Evolutionary conservation across 2,113 vertebrate species (phyloP).

Genomic region (Donacobius atricapilla): DNA sequence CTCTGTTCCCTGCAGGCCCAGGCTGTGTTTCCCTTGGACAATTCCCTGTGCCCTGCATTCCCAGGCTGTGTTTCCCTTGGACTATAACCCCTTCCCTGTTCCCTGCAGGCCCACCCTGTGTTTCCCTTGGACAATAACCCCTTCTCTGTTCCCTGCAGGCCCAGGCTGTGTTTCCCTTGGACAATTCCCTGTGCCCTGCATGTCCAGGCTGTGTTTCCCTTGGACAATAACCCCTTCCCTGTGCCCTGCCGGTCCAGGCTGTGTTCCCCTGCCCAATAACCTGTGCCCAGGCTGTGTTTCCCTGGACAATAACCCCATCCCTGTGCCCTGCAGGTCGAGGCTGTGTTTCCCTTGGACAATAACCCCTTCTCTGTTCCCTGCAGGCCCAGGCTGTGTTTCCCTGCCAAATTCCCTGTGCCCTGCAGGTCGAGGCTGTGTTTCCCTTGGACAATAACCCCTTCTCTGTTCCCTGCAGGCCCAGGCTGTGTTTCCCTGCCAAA

Average conservation of each 20-base stretch:
- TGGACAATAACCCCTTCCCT: neutral
- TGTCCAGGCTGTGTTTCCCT: too few species aligned
- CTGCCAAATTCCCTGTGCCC: too few species aligned
- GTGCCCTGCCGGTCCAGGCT: conserved; percentile 71
- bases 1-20: conserved; percentile 72
- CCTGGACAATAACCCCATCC: neutral
- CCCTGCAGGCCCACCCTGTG: too few species aligned
- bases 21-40: neutral
- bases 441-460: neutral
- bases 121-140: neutral
- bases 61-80: neutral
- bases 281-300: neutral
- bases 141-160: neutral
- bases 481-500: neutral
- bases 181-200: too few species aligned
- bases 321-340: conserved; percentile 70
- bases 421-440: too few species aligned
- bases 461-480: neutral
- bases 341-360: neutral
- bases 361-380: neutral
- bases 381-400: neutral
- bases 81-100: too few species aligned
- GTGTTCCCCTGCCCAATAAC: neutral
- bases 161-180: too few species aligned
- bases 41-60: neutral